A percentile compares a stretch with the other conserved stretches of the same genome.
Conservation (phyloP, 2,888 invertebrate genomes). For the Phragmatobia fuliginosa region DNA sequence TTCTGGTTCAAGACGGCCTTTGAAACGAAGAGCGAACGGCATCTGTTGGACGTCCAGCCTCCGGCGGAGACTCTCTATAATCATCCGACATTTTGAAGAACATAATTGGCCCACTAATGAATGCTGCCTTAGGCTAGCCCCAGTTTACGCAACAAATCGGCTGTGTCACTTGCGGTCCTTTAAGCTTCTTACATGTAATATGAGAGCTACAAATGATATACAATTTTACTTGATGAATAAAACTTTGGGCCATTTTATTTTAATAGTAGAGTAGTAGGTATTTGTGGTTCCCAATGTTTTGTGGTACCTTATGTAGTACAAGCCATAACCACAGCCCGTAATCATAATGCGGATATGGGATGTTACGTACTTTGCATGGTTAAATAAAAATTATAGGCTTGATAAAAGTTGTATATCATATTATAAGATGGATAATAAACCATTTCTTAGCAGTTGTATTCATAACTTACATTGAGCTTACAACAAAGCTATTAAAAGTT, state of each 20-base stretch:
- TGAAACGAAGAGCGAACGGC: constrained; percentile 72
- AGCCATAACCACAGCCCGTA: background rate
- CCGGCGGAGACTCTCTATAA: constrained; percentile 73
- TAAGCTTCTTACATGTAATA: constrained; percentile 44
- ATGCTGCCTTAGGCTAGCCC: constrained; percentile 76
- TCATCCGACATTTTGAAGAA: constrained; percentile 81
- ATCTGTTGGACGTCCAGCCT: constrained; percentile 75
- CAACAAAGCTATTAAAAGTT: too few species aligned
- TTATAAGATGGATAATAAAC: background rate
- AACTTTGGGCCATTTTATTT: constrained; percentile 31
- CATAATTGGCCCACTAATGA: constrained; percentile 83
- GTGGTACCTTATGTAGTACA: background rate
- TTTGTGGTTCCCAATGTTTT: background rate
- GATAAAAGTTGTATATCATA: background rate
- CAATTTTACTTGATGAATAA: constrained; percentile 40
- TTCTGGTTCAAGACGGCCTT: constrained; percentile 63
- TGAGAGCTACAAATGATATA: constrained; percentile 44
- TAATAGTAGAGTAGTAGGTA: background rate
- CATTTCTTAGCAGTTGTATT: background rate
- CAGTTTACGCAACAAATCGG: constrained; percentile 80
- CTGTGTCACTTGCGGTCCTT: constrained; percentile 72
- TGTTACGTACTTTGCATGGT: background rate
- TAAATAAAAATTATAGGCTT: background rate
- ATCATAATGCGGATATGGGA: background rate
- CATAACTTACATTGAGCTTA: background rate